Conservation (phyloP, 1,140 invertebrate species). For the Rhopalosiphum maidis region DNA sequence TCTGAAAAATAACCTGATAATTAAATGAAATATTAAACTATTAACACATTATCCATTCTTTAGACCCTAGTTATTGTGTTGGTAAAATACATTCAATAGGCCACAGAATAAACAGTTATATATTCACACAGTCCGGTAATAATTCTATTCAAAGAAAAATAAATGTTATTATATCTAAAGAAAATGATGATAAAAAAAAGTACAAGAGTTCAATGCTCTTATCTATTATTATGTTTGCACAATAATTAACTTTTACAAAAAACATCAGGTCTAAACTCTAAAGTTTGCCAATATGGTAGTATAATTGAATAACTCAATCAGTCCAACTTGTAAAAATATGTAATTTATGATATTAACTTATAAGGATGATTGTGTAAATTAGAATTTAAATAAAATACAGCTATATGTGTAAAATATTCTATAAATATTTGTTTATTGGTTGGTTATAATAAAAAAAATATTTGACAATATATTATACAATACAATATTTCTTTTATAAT, state of each 20-base stretch:
- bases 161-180: constrained; percentile 20
- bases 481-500: constrained; percentile 43
- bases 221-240: neutral
- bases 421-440: constrained; percentile 57
- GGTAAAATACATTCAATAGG: neutral
- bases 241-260: neutral
- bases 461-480: constrained; percentile 54
- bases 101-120: neutral
- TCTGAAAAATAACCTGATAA: constrained; percentile 1
- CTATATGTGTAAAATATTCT: constrained; percentile 41
- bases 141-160: neutral
- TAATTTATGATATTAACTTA: neutral
- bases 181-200: neutral
- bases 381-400: neutral
- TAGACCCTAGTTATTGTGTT: neutral
- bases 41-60: neutral
- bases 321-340: neutral
- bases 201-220: constrained; percentile 20
- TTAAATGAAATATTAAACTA: neutral
- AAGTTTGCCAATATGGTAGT: neutral
- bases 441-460: constrained; percentile 54
- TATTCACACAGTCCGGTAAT: constrained; percentile 12
- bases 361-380: neutral
- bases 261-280: constrained; percentile 11
- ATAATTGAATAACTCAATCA: neutral